Base-by-base conservation (phyloP, 30 jellyfish, hydroid and myxozoan species). In the Sanderia malayensis region DNA sequence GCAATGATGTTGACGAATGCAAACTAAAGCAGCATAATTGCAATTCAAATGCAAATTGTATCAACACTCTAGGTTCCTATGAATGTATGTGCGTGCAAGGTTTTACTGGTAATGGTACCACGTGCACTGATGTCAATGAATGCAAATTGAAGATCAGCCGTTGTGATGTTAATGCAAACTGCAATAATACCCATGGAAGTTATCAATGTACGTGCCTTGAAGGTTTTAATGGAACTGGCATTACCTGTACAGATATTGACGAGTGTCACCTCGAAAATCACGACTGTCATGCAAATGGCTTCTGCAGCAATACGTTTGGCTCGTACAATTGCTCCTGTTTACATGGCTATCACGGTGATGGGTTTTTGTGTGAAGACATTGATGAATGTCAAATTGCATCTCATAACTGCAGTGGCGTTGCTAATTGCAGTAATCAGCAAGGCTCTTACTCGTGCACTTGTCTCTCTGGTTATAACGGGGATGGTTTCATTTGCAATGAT, bases 401-500 rank as follows among this genome's bases (percentile, higher is more conserved):
- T 44, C 82, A 82, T 45, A 23, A 55, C 53, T 82, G 94, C 65
- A 44, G 44, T 64, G 9, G 61, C 21, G n/a, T 46, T 8, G 94
- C 94, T 0, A 45, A 17, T 34, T 82, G 94, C 60, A 21, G 15
- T 7, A 82, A 82, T 52, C 0, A 29, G 61, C 26, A 24, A 27
- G 87, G 94, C 29, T 71, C 78, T 0, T 71, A 34, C 37, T 8
- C 22, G 1, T 82, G 94, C 46, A 22, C 25, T 2, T 82, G 94
- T 62, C 20, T 18, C n/a, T 21, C 22, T 0, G 96, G 96, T 2
- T 86, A 55, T 75, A 7, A 29, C 31, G 96, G 95, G 20, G 45
- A 68, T 30, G 95, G 95, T 22, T 19, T 23, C 44, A 2, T 29
- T 2, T 84, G 95, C 86, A 19, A 76, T 18, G 95, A 74, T 83